Conservation (phyloP, 2,888 invertebrate species). For the Sphinx pinastri region DNA sequence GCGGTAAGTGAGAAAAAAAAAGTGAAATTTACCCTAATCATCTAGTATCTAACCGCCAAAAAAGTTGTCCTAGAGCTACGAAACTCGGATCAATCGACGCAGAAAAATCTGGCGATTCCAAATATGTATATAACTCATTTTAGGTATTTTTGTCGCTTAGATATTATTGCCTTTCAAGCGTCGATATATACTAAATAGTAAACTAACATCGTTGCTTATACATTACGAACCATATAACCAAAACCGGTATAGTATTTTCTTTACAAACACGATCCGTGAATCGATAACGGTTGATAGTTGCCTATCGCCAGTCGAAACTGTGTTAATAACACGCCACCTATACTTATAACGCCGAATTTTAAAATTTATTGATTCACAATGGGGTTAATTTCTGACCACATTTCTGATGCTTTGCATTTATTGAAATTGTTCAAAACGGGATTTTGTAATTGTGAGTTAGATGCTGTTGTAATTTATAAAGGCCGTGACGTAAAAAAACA, state of each 20-base stretch:
- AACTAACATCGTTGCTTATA: too few relatives aligned
- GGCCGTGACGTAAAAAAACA: too few relatives aligned
- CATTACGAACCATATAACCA: background rate
- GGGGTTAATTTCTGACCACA: constrained; percentile 1
- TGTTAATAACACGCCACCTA: constrained; percentile 28
- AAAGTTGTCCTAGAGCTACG: too few relatives aligned
- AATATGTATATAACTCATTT: too few relatives aligned
- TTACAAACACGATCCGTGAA: constrained; percentile 25
- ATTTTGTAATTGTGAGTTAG: background rate
- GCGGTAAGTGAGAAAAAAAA: too few relatives aligned
- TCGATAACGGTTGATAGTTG: constrained; percentile 29
- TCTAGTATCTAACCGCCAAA: too few relatives aligned
- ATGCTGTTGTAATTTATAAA: background rate
- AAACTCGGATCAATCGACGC: too few relatives aligned
- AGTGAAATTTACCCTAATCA: too few relatives aligned
- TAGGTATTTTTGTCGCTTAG: too few relatives aligned
- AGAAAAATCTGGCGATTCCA: too few relatives aligned
- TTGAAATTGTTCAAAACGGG: constrained; percentile 8
- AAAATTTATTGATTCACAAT: constrained; percentile 23
- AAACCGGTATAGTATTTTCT: constrained; percentile 12
- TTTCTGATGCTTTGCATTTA: background rate
- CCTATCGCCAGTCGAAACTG: constrained; percentile 27
- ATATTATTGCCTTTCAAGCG: too few relatives aligned
- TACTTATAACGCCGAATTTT: constrained; percentile 18
- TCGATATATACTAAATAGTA: too few relatives aligned